Base-by-base conservation (phyloP, 2,113 vertebrate genomes). In the Colinus virginianus region DNA sequence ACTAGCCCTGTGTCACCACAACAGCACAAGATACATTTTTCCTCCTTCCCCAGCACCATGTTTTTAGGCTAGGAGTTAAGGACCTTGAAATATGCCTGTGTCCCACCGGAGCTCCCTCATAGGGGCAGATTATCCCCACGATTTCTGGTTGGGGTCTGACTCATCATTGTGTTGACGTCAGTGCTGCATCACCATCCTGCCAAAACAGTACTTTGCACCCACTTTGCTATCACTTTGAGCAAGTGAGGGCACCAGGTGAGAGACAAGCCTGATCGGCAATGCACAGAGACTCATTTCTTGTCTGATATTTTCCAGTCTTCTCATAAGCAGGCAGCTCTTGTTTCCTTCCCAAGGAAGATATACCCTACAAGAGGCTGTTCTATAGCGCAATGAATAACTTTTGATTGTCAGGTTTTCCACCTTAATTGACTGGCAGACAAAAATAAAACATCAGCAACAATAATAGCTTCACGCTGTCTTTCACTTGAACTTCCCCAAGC, bases 401-500 rank as follows among this genome's bases (percentile, higher is more conserved):
- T 53, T 81, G 46, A 59, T 88, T 25, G 6, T 76, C 90, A 87
- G 13, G 12, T 87, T 87, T 93, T 22, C n/a, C 46, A 21, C 46
- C 7, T n/a, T 87, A 87, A 86, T 51, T 94, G 89, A 72, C 74
- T 84, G 78, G n/a, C n/a, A 90, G 32, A 69, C 22, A 45, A 82
- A 87, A 92, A 87, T 23, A 87, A 84, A 82, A 61, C 26, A 51
- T 25, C 74, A 78, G 18, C 74, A 90, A 61, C 78, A 84, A 43
- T 43, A 93, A 40, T 34, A 84, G 25, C 74, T 94, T 49, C 2
- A 1, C 45, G 36, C n/a, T 36, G 25, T 48, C 84, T 92, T 95
- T 90, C 66, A 42, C 36, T 91, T 91, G 67, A 87, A 76, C 81
- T 89, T 95, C 61, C 75, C 78, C 58, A 58, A 89, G 67, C 26